Evolutionary conservation across 2,797 vertebrate species (phyloP), one percentile per base, ranked within the genome.

Genomic region (Thalassophryne amazonica): DNA sequence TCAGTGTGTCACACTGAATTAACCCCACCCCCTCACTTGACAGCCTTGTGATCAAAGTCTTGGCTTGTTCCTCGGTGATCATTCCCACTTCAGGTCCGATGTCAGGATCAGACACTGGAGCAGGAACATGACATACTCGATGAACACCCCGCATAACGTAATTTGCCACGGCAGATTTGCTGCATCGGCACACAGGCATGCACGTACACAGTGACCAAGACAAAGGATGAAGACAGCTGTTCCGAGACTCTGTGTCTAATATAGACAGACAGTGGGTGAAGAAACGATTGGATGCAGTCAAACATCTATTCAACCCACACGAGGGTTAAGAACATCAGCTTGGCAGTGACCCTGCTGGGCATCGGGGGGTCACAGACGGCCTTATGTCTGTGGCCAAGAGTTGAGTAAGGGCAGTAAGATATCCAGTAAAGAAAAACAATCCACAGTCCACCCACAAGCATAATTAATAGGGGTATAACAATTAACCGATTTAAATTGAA

Each of bases 251-350:
- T 68, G 78, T 78, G 71, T 79, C 78, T 82, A 81, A 84, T 61
- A 35, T 11, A 51, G 76, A 83, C 20, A 40, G 82, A 84, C 78
- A 63, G 63, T 9, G 69, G 76, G 68, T 80, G 80, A 72, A 80
- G 73, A 83, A 85, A 79, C 50, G 66, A 85, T 83, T 84, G 43
- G 84, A 79, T 4, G 73, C 85, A 83, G 61, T 67, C 53, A 66
- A 63, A 48, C 56, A 66, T 73, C 62, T 35, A 42, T 47, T 73
- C 24, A 54, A 47, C 37, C 65, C 61, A 46, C 12, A 11, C 20
- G 27, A 60, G 51, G 42, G 7, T 6, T 33, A 42, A 63, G 58
- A 45, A 43, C 46, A 61, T 60, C 25, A 21, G 36, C 61, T 71
- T 25, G 47, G 56, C 27, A 59, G 77, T 73, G 76, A 80, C 72